These are phyloP conservation scores for Apocheima hispidaria DNA, from an alignment of 2,888 invertebrate genomes.

Conservation along the genomic window DNA sequence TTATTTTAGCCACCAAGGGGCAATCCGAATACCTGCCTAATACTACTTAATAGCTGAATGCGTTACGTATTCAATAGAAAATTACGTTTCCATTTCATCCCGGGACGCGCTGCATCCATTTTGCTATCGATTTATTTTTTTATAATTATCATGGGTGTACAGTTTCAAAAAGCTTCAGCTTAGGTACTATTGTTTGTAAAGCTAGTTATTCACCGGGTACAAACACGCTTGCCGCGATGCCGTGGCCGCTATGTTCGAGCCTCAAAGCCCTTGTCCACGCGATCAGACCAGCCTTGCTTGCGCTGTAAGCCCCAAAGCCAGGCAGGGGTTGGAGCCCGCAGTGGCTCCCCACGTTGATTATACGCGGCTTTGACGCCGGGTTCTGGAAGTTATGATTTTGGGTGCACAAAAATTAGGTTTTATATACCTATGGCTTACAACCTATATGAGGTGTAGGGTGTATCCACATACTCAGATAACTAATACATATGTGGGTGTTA, in stretches of 20 bases:
- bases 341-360: conserved; percentile 94
- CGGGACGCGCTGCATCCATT: no score
- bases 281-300: conserved; percentile 92
- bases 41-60: no score
- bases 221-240: conserved; percentile 90
- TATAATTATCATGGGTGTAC: no score
- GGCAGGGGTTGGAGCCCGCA: conserved; percentile 91
- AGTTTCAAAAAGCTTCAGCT: not conserved
- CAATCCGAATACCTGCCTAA: no score
- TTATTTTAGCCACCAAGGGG: no score
- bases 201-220: conserved; percentile 88
- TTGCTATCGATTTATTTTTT: no score
- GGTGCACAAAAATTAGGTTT: not conserved
- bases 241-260: conserved; percentile 90
- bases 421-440: not conserved
- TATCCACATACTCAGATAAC: no score
- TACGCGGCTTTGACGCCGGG: conserved; percentile 78
- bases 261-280: conserved; percentile 91
- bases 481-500: no score
- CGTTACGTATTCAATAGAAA: no score
- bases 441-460: no score
- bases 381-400: conserved; percentile 47
- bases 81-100: no score
- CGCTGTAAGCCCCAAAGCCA: conserved; percentile 91
- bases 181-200: not conserved